Conservation (phyloP, 1,140 invertebrate species). For the Drosophila busckii region DNA sequence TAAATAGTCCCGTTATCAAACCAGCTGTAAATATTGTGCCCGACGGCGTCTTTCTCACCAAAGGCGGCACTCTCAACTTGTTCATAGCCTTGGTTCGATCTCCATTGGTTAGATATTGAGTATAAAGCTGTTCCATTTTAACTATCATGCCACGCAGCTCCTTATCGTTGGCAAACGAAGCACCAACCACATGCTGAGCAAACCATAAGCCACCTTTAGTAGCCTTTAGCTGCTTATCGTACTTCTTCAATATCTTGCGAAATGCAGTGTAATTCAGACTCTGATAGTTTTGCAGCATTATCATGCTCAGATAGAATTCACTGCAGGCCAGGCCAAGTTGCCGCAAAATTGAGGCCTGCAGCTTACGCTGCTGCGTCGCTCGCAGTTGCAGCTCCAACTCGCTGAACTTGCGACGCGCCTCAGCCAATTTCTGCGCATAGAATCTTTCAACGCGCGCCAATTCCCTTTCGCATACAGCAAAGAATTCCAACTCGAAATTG, state of each 20-base stretch:
- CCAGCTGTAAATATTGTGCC: conserved; percentile 84
- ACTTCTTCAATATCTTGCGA: conserved; percentile 99
- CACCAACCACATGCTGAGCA: background rate
- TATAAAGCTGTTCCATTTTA: conserved; percentile 84
- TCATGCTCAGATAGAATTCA: conserved; percentile 98
- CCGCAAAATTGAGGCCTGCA: too few relatives aligned
- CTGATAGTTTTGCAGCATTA: conserved; percentile 92
- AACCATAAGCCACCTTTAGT: conserved; percentile 18
- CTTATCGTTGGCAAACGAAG: background rate
- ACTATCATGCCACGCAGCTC: conserved; percentile 80
- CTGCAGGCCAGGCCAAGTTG: conserved; percentile 98
- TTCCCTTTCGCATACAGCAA: conserved; percentile 94
- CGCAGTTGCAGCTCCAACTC: conserved; percentile 8
- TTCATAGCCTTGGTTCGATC: conserved; percentile 86
- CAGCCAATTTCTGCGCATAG: conserved; percentile 97
- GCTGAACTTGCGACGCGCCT: conserved; percentile 84
- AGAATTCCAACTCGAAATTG: conserved; percentile 95
- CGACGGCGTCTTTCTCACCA: conserved; percentile 83
- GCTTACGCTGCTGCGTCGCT: background rate
- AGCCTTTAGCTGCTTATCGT: conserved; percentile 87
- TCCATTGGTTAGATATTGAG: conserved; percentile 83
- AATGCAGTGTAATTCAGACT: conserved; percentile 99
- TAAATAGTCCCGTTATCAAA: conserved; percentile 83
- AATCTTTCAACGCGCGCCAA: conserved; percentile 96
- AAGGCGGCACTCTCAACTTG: conserved; percentile 84